These are phyloP conservation scores for Zelleria hepariella DNA, from an alignment of 2,888 invertebrate species.

Conservation along the genomic window DNA sequence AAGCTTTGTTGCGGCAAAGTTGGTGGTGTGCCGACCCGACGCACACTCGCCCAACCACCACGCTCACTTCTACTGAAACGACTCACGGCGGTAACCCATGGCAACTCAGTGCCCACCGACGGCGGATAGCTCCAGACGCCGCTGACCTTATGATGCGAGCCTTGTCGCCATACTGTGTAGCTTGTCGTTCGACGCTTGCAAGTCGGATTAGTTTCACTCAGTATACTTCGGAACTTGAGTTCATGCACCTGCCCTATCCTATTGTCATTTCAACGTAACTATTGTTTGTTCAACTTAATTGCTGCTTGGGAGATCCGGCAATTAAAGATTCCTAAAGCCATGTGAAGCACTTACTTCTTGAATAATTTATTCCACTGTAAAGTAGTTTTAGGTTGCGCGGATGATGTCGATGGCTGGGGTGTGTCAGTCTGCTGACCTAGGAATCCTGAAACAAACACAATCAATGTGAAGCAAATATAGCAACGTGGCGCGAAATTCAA, in stretches of 20 bases:
- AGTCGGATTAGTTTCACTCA: not conserved
- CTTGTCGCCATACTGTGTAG: not conserved
- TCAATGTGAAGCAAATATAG: too few species aligned
- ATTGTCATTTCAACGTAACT: constrained; percentile 7
- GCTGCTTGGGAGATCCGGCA: constrained; percentile 12
- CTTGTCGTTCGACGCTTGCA: not conserved
- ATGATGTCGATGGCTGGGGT: constrained; percentile 23
- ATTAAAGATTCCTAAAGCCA: constrained; percentile 17
- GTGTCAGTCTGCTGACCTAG: constrained; percentile 10
- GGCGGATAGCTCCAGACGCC: not conserved
- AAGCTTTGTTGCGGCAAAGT: too few species aligned
- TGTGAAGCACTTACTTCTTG: constrained; percentile 37
- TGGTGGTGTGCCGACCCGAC: too few species aligned
- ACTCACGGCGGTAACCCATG: too few species aligned
- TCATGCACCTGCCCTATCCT: not conserved
- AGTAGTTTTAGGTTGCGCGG: constrained; percentile 23
- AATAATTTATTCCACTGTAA: constrained; percentile 53
- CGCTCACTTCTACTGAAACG: too few species aligned
- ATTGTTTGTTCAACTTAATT: constrained; percentile 12
- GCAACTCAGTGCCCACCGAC: too few species aligned
- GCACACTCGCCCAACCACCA: too few species aligned
- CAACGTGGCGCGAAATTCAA: too few species aligned
- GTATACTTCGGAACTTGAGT: not conserved
- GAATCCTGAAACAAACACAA: constrained; percentile 11
- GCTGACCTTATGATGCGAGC: not conserved